Evolutionary conservation across 1,140 invertebrate species (phyloP), one percentile per base, ranked within the genome.

Genomic region (Tetragnatha versicolor): DNA sequence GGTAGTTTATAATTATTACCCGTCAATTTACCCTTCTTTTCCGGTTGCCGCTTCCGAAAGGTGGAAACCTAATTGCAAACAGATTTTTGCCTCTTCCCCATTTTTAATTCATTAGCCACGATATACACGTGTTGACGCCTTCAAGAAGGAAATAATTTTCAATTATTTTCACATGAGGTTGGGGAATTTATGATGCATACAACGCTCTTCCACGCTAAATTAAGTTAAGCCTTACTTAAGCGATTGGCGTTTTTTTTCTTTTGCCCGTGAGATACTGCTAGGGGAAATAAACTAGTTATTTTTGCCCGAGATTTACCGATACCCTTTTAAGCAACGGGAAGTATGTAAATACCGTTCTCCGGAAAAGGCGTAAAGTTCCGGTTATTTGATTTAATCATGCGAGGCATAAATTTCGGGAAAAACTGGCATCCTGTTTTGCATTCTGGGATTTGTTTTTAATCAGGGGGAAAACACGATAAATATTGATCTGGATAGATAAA

Each of bases 141-240:
- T 25, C 27, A 42, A 22, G 42, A 63, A 63, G 60, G 42, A 63
- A 63, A 63, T 39, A 7, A 39, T 63, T 63, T 45, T 45, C 39
- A 45, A n/a, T 45, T 45, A 17, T 45, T 45, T 63, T 63, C 60
- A 63, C 42, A 37, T 37, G 42, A 63, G 33, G 42, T 63, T 63
- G 42, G 37, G 35, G 60, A 63, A 39, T 63, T 63, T 42, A 63
- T 63, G 60, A 63, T 63, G 60, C 60, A 63, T 63, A 42, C 20
- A 22, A 39, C 17, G 17, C 7, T n/a, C 35, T 39, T 39, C 7
- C 60, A 39, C 22, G 60, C 17, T 63, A 63, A 63, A 63, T 63
- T 63, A 63, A 42, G 33, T 39, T 63, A 22, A 63, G 33, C 60
- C 3, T 14, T 27, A 39, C 37, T 39, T 63, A 10, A 63, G 35